Evolutionary conservation across 2,113 vertebrate species (phyloP).

Genomic region (Myotis lucifugus): DNA sequence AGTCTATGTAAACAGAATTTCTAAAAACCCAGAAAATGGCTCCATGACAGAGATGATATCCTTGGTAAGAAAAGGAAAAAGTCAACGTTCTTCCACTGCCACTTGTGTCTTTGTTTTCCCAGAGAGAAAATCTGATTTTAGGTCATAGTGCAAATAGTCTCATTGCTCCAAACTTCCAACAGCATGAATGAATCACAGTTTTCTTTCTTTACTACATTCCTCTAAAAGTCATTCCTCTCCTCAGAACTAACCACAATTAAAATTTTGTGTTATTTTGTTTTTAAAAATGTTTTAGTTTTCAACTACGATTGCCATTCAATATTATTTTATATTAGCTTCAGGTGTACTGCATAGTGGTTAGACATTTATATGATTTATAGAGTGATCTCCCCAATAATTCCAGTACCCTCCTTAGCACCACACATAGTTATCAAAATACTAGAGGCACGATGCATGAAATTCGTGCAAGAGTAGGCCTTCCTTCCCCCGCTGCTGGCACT

Average conservation of each 20-base stretch:
- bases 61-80: background rate
- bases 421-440: background rate
- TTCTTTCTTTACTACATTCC: background rate
- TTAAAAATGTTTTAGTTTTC: background rate
- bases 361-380: background rate
- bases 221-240: background rate
- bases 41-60: background rate
- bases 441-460: too few relatives aligned
- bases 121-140: background rate
- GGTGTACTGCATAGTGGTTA: background rate
- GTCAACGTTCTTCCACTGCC: background rate
- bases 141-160: background rate
- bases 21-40: background rate
- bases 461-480: too few relatives aligned
- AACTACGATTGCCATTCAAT: background rate
- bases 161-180: background rate
- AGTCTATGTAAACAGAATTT: background rate
- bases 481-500: too few relatives aligned
- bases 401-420: background rate
- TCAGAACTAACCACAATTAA: constrained; percentile 33
- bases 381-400: background rate
- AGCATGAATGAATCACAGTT: background rate
- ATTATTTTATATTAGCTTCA: background rate
- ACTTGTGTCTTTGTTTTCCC: background rate
- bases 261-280: background rate